Evolutionary conservation across 1,140 invertebrate genomes (phyloP).

Genomic region (Idris sp.): DNA sequence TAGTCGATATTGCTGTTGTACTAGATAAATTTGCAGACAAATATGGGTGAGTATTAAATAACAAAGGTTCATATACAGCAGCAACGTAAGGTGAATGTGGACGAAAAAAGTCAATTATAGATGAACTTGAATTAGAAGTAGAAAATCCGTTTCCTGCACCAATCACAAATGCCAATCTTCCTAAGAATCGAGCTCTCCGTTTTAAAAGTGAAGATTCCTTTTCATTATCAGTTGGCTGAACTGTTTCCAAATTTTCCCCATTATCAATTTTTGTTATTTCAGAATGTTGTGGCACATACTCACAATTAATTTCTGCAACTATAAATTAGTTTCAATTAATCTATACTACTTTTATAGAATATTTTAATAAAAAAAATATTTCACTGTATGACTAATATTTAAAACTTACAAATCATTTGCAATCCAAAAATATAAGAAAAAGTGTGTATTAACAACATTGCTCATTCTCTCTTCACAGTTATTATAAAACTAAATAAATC

Average conservation of each 20-base stretch:
- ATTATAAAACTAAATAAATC: constrained; percentile 37
- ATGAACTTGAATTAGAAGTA: constrained; percentile 3
- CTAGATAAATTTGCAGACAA: constrained; percentile 24
- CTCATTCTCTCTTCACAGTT: constrained; percentile 20
- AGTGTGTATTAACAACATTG: constrained; percentile 39
- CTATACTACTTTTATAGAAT: no score
- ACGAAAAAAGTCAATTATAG: neutral
- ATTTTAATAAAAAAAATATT: neutral
- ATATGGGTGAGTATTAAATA: constrained; percentile 27
- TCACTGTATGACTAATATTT: neutral
- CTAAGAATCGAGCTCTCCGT: constrained; percentile 62
- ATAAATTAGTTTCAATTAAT: constrained; percentile 8
- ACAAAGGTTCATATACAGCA: constrained; percentile 64
- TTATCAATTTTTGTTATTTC: constrained; percentile 9
- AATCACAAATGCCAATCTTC: constrained; percentile 68
- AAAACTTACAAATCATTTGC: constrained; percentile 28
- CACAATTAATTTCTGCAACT: constrained; percentile 28
- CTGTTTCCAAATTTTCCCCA: neutral
- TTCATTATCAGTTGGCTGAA: neutral
- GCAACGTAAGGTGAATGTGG: constrained; percentile 65
- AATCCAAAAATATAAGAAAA: constrained; percentile 10
- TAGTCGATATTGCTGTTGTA: no score
- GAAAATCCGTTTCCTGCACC: constrained; percentile 59
- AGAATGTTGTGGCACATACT: constrained; percentile 1
- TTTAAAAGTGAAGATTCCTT: constrained; percentile 2